These are phyloP conservation scores for Folsomia manolachei DNA, from an alignment of 2,888 invertebrate species.

Conservation along the genomic window DNA sequence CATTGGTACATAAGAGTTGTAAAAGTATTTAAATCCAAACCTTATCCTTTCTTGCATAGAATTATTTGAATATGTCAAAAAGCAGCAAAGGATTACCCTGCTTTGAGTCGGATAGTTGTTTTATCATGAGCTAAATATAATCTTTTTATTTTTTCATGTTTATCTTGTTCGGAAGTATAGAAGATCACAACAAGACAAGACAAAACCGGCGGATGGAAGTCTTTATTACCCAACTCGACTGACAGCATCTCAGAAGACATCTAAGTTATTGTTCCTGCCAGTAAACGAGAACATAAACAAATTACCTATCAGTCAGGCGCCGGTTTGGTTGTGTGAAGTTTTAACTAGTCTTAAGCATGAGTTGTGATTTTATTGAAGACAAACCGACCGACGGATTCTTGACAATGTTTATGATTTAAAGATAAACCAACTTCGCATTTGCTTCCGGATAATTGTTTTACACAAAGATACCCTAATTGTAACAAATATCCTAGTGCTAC, in stretches of 20 bases:
- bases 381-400: neutral
- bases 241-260: neutral
- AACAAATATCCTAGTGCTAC: too few relatives aligned
- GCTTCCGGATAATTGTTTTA: neutral
- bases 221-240: neutral
- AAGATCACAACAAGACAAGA: neutral
- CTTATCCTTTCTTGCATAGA: too few relatives aligned
- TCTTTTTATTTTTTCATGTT: constrained; percentile 1
- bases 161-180: neutral
- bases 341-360: neutral
- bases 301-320: neutral
- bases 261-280: neutral
- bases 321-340: neutral
- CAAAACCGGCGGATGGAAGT: too few relatives aligned
- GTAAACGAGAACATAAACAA: neutral
- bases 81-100: too few relatives aligned
- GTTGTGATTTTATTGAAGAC: neutral
- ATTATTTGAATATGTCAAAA: too few relatives aligned
- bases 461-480: neutral
- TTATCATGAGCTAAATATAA: constrained; percentile 7
- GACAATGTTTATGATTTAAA: neutral
- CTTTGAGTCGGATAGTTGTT: too few relatives aligned
- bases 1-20: too few relatives aligned
- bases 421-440: too few relatives aligned
- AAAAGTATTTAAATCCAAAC: too few relatives aligned